Evolutionary conservation across 2,888 invertebrate species (phyloP).

Genomic region (Lasioglossum figueresi): DNA sequence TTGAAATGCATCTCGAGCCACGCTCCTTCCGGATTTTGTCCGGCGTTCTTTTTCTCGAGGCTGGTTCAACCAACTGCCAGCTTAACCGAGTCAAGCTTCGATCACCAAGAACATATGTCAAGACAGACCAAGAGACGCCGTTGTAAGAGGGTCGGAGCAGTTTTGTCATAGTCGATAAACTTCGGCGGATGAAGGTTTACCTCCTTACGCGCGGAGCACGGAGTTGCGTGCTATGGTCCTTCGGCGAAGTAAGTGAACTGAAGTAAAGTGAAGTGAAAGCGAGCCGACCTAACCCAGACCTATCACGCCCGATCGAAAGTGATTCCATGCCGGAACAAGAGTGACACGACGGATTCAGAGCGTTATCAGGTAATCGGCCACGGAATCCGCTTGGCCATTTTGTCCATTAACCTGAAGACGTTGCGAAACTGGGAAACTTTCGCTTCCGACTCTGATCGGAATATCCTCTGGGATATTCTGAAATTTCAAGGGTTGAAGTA

Average conservation of each 20-base stretch:
- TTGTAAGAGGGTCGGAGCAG: background rate
- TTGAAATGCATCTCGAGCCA: background rate
- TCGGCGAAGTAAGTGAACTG: conserved; percentile 6
- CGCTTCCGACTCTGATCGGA: background rate
- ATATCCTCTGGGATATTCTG: background rate
- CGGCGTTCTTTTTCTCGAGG: background rate
- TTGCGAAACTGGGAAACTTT: conserved; percentile 65
- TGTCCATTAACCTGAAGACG: conserved; percentile 57
- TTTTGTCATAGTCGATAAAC: conserved; percentile 14
- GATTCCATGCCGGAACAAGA: conserved; percentile 34
- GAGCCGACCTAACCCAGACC: conserved; percentile 14
- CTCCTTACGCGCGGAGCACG: background rate
- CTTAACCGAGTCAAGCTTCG: background rate
- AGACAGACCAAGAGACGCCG: background rate
- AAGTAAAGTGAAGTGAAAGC: conserved; percentile 38
- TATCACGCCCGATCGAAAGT: conserved; percentile 42
- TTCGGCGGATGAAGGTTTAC: background rate
- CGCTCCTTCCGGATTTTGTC: background rate
- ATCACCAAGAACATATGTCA: background rate
- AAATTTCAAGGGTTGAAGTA: background rate
- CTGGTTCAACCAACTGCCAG: conserved; percentile 1
- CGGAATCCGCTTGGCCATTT: conserved; percentile 62
- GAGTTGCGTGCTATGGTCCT: background rate
- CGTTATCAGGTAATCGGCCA: conserved; percentile 57
- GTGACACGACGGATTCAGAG: conserved; percentile 41